Evolutionary conservation across 1,140 invertebrate genomes (phyloP), one percentile per base, ranked within the genome.

Genomic region (Drosophila tropicalis): DNA sequence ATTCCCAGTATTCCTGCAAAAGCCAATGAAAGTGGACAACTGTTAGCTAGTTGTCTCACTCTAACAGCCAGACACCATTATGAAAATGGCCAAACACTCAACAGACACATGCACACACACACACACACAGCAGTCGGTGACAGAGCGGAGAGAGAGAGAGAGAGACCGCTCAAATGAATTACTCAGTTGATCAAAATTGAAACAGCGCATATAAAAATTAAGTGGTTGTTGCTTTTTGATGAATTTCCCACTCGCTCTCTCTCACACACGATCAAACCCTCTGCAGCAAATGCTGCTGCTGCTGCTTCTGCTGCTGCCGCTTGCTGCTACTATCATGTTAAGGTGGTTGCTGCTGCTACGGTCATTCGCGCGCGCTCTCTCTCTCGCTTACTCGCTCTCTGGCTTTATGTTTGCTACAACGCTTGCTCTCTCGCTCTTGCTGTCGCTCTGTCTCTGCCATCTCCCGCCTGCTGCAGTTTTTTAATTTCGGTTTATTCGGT

Each of bases 171-270:
- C 44, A 62, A 60, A 58, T 19, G 58, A 70, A 70, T 55, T 34
- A 56, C 41, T 65, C 70, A 77, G 81, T 89, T 87, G 85, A 90
- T 83, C 85, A 90, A 90, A 87, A 90, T 87, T 87, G 81, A 90
- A 91, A 89, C 80, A 82, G 70, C 69, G 76, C 81, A 81, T 83
- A 91, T 90, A 90, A 91, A 91, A 91, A 91, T 91, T 91, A 91
- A 91, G 90, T 90, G 90, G 81, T 84, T 87, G 74, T 87, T 84
- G 79, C 81, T 80, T 79, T 77, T 91, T 91, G 86, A 91, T 91
- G 86, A 91, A 91, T 91, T 91, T 91, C 83, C 67, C 60, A 72
- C 79, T 85, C 89, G 39, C 83, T 91, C 85, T 74, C 76, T 79
- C 76, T 40, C 72, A 79, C 65, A 17, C 69, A 55, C 25, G 32